These are phyloP conservation scores for Trichechus manatus DNA, from an alignment of 2,113 vertebrate genomes.

Conservation along the genomic window DNA sequence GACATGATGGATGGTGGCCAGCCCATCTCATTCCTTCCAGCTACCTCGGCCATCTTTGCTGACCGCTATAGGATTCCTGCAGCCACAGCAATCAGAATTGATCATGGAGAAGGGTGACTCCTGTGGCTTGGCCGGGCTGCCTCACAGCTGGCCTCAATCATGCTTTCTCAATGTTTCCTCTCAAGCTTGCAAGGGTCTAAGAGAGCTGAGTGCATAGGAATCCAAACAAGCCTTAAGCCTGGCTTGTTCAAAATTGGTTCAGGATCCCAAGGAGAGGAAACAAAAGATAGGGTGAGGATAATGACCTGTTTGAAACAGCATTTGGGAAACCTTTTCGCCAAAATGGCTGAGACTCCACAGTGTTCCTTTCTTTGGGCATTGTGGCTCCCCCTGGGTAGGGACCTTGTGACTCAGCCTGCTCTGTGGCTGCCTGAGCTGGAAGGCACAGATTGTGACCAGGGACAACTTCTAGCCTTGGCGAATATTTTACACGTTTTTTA, in stretches of 20 bases:
- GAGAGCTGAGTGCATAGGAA: constrained; percentile 69
- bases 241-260: constrained; percentile 66
- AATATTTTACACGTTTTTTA: constrained; percentile 51
- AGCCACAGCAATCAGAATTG: constrained; percentile 64
- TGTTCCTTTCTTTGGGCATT: constrained; percentile 37
- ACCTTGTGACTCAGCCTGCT: constrained; percentile 21
- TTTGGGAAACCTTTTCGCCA: constrained; percentile 67
- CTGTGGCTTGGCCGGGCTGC: constrained; percentile 65
- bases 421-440: not conserved
- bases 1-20: not conserved
- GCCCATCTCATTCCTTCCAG: constrained; percentile 47
- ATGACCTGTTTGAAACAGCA: constrained; percentile 34
- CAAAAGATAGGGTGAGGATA: constrained; percentile 66
- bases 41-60: constrained; percentile 32
- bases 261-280: constrained; percentile 52
- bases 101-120: constrained; percentile 51
- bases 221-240: constrained; percentile 66
- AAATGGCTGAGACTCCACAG: constrained; percentile 42
- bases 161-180: constrained; percentile 73
- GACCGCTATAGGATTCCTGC: constrained; percentile 3
- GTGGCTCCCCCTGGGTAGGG: not conserved
- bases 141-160: constrained; percentile 74
- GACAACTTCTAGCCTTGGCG: constrained; percentile 57
- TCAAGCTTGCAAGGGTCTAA: constrained; percentile 72
- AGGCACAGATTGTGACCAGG: constrained; percentile 60